Percentiles rank a stretch among this genome's conserved stretches.
Conservation (phyloP, 2,888 invertebrate species). For the Andrena flavipes region DNA sequence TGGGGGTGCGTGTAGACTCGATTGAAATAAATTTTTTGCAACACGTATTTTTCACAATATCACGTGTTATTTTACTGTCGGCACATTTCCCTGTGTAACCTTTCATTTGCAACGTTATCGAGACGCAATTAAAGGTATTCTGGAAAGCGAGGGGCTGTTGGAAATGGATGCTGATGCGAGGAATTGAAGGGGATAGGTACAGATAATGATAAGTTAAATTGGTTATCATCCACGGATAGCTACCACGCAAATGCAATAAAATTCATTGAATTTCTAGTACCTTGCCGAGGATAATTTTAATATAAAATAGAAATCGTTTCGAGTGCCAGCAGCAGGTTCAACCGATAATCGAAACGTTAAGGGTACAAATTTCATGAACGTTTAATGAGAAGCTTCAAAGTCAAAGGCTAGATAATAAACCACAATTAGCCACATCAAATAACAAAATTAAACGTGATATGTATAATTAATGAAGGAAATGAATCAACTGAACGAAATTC, state of each 20-base stretch:
- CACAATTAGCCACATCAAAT: too few species aligned
- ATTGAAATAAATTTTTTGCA: slow-evolving; percentile 1
- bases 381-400: too few species aligned
- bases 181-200: slow-evolving; percentile 11
- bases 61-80: slow-evolving; percentile 18
- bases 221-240: slow-evolving; percentile 5
- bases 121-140: slow-evolving; percentile 58
- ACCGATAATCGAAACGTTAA: too few species aligned
- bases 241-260: neutral
- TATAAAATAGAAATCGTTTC: too few species aligned
- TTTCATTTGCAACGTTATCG: slow-evolving; percentile 60
- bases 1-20: neutral
- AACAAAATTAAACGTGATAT: too few species aligned
- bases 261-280: neutral
- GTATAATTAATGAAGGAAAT: too few species aligned
- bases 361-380: too few species aligned
- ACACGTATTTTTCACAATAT: slow-evolving; percentile 25
- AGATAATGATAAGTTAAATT: slow-evolving; percentile 60
- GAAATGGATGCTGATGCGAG: slow-evolving; percentile 18
- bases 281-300: neutral
- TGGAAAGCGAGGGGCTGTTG: slow-evolving; percentile 38
- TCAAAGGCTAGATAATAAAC: too few species aligned
- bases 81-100: slow-evolving; percentile 54
- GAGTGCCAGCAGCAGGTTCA: too few species aligned
- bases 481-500: too few species aligned